These are phyloP conservation scores for Tolmerus cingulatus DNA, from an alignment of 2,888 invertebrate genomes.

Conservation along the genomic window DNA sequence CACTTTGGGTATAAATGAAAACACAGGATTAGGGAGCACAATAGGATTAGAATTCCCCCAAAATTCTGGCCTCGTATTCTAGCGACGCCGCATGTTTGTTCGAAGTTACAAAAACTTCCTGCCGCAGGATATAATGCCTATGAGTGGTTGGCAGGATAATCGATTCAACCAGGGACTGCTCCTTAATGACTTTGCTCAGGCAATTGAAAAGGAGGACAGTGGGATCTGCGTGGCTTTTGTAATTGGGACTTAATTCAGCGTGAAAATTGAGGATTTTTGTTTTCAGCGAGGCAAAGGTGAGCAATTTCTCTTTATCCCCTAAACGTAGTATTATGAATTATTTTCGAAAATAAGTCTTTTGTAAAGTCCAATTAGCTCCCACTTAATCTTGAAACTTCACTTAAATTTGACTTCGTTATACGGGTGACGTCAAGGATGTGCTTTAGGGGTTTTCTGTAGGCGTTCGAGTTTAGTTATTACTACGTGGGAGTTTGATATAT, in stretches of 20 bases:
- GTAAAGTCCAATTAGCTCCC: not conserved
- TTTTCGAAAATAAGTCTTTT: not conserved
- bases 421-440: not conserved
- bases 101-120: constrained; percentile 2
- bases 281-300: not conserved
- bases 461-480: not conserved
- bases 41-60: constrained; percentile 26
- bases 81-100: not conserved
- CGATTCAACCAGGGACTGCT: not conserved
- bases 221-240: not conserved
- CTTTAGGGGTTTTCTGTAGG: not conserved
- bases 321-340: not conserved
- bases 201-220: not conserved
- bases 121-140: not conserved
- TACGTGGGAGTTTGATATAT: not conserved
- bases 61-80: not conserved
- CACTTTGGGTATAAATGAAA: constrained; percentile 44
- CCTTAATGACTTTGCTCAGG: not conserved
- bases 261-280: not conserved
- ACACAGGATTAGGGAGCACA: constrained; percentile 37
- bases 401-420: not conserved
- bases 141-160: constrained; percentile 13
- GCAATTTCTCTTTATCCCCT: not conserved
- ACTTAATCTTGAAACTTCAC: not conserved
- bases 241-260: constrained; percentile 5